Evolutionary conservation across 2,888 invertebrate species (phyloP).

Genomic region (Gonocerus acuteangulatus): DNA sequence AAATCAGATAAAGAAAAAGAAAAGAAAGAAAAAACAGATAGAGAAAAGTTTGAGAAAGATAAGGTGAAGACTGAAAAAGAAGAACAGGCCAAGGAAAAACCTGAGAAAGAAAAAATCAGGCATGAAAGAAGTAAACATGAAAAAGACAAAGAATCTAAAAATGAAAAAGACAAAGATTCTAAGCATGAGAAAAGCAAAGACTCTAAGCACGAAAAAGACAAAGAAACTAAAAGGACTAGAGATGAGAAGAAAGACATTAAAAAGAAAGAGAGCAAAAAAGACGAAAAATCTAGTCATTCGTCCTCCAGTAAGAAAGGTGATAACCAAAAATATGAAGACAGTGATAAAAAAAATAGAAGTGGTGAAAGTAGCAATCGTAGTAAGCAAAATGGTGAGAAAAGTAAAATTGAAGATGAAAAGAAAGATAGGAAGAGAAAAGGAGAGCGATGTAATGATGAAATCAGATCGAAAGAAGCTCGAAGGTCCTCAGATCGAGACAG

Average conservation of each 20-base stretch:
- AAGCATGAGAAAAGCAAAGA: constrained; percentile 12
- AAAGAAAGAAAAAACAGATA: constrained; percentile 33
- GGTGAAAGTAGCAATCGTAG: constrained; percentile 48
- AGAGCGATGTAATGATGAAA: constrained; percentile 31
- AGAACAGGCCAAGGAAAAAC: constrained; percentile 30
- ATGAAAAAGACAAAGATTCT: constrained; percentile 2
- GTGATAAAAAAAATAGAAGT: constrained; percentile 46
- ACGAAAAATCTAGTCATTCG: constrained; percentile 9
- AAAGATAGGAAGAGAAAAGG: constrained; percentile 29
- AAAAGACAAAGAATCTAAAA: constrained; percentile 14
- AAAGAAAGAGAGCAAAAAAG: constrained; percentile 2
- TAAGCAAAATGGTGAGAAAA: constrained; percentile 45
- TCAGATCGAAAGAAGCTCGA: constrained; percentile 54
- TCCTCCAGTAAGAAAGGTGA: constrained; percentile 25
- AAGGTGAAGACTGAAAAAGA: constrained; percentile 31
- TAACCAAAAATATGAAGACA: constrained; percentile 38
- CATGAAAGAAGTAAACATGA: not conserved
- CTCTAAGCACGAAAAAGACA: constrained; percentile 24
- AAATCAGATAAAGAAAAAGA: constrained; percentile 5
- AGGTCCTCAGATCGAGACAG: constrained; percentile 73
- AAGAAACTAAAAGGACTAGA: constrained; percentile 12
- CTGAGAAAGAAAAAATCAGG: constrained; percentile 19
- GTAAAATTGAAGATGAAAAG: constrained; percentile 28
- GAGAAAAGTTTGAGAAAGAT: constrained; percentile 26
- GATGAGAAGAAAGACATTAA: constrained; percentile 13